phyloP scores from a whole-genome alignment of 2,888 invertebrate species.

The Pristionchus entomophagus region DNA sequence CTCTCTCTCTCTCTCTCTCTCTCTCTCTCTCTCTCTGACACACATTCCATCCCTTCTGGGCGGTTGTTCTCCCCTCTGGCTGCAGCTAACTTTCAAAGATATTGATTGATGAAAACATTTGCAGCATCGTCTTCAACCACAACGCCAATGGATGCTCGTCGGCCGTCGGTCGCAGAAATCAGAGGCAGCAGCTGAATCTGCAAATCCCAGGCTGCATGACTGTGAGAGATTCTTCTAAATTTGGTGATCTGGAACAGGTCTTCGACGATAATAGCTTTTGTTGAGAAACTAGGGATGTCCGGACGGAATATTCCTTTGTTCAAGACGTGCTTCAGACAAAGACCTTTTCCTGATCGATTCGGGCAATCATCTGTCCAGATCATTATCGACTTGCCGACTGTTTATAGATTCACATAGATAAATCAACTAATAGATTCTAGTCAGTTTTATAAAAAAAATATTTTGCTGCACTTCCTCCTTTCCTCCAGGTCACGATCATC shows the following conservation, averaged over 20 bases:
- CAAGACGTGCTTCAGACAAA: no score
- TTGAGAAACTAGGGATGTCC: no score
- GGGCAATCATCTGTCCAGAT: neutral
- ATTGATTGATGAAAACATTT: neutral
- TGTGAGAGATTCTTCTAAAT: neutral
- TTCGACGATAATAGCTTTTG: no score
- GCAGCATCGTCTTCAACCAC: slow-evolving; percentile 22
- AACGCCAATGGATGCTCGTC: slow-evolving; percentile 30
- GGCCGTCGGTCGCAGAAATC: neutral
- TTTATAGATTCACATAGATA: neutral
- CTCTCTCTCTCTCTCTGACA: no score
- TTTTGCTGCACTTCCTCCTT: no score
- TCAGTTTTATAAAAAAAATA: no score
- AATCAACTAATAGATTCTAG: neutral
- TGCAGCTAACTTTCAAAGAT: no score
- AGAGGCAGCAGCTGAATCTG: slow-evolving; percentile 19
- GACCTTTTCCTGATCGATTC: neutral
- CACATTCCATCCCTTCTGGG: no score
- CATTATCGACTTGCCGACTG: neutral
- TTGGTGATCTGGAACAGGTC: no score
- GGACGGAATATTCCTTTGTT: no score
- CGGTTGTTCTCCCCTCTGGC: no score
- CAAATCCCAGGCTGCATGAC: slow-evolving; percentile 14
- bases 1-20: no score
- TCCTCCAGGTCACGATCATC: slow-evolving; percentile 31